These are phyloP conservation scores for Drosophila biarmipes DNA, from an alignment of 1,140 invertebrate species.

Conservation along the genomic window DNA sequence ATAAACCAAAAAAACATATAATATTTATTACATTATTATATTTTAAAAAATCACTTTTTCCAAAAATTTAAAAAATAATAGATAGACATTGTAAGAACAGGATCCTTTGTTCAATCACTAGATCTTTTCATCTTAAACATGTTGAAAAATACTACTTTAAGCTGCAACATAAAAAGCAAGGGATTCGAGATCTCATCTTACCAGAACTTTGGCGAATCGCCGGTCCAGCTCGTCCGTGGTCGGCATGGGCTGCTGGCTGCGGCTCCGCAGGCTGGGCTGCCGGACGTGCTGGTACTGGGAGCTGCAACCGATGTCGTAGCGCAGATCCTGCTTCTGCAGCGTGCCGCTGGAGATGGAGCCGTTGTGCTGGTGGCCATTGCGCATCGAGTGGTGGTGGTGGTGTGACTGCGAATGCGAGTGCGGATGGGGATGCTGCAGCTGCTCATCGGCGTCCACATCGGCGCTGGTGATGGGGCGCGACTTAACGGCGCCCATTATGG, in stretches of 20 bases:
- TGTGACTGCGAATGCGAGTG: constrained; percentile 9
- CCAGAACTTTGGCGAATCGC: constrained; percentile 97
- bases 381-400: constrained; percentile 51
- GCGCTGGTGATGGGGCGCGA: constrained; percentile 68
- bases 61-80: too few species aligned
- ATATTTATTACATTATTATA: too few species aligned
- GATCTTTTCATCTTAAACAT: too few species aligned
- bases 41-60: too few species aligned
- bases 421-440: constrained; percentile 41
- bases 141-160: too few species aligned
- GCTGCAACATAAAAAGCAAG: background rate
- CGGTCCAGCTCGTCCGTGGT: constrained; percentile 94
- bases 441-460: constrained; percentile 64
- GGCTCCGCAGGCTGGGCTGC: constrained; percentile 90
- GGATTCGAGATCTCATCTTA: constrained; percentile 86
- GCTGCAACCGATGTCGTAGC: constrained; percentile 79
- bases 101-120: too few species aligned
- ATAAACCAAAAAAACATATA: too few species aligned
- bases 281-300: constrained; percentile 85
- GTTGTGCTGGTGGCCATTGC: constrained; percentile 59
- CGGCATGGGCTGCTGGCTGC: constrained; percentile 94
- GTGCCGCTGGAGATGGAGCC: constrained; percentile 42
- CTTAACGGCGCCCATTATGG: constrained; percentile 81
- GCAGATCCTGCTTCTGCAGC: constrained; percentile 77
- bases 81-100: too few species aligned